Base-by-base conservation (phyloP, 2,888 invertebrate species). In the Belgica antarctica region DNA sequence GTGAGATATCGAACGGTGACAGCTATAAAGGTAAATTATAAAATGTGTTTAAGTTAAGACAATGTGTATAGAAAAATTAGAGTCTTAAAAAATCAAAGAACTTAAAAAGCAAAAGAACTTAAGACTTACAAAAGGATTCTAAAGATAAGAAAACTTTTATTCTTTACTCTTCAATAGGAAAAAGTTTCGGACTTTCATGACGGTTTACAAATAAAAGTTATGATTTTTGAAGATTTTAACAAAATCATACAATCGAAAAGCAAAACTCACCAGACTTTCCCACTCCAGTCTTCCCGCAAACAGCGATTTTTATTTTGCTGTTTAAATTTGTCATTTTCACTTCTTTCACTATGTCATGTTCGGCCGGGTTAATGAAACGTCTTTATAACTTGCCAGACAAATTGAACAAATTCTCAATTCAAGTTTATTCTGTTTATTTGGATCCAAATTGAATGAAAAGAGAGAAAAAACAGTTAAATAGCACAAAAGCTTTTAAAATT, bases 1-100 rank as follows among this genome's bases (percentile, higher is more conserved):
- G 89, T 89, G 76, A 89, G 82, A 81, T 89, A 89, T 76, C 89
- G 86, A 77, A 89, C 89, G 73, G 88, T 88, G 76, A 89, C 88
- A 77, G 89, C 89, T 89, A 34, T 34, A 8, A 34, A 34, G 7
- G 34, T 8, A 7, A 8, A 8, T 34, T 7, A 7, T 34, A 10
- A 8, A 34, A 8, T 10, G 12, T 34, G 34, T 34, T 34, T 34
- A 8, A 34, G 12, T 8, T 34, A 34, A 34, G 34, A 7, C 34
- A n/a, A n/a, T n/a, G 34, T 10, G 12, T 34, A 8, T 7, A 34
- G 34, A 34, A 10, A n/a, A n/a, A n/a, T n/a, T n/a, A n/a, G n/a
- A n/a, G n/a, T n/a, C n/a, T n/a, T n/a, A n/a, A n/a, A n/a, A n/a
- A n/a, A n/a, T n/a, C n/a, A n/a, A n/a, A n/a, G n/a, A n/a, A n/a